A percentile compares a stretch with the other conserved stretches of the same genome.
Conservation (phyloP, 2,113 vertebrate genomes). For the Plestiodon gilberti region DNA sequence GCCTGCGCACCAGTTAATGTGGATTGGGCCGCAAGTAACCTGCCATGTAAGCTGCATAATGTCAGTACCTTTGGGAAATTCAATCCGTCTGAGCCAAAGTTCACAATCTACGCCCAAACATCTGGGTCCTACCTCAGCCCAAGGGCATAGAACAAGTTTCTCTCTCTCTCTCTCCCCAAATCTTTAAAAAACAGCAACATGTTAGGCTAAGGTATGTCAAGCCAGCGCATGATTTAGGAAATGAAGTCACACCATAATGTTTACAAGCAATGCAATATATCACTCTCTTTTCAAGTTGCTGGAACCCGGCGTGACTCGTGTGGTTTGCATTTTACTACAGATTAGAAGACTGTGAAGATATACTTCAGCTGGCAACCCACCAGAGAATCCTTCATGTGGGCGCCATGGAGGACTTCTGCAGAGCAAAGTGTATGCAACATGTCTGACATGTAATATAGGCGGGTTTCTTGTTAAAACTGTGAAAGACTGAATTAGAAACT, state of each 20-base stretch:
- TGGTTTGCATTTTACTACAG: not conserved
- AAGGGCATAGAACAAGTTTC: not conserved
- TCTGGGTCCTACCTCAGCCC: not conserved
- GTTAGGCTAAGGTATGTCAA: not conserved
- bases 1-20: no score
- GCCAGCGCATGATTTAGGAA: not conserved
- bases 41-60: not conserved
- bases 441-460: not conserved
- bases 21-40: no score
- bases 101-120: not conserved
- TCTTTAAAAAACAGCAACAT: not conserved
- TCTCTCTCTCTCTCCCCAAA: not conserved
- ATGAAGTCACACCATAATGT: not conserved
- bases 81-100: not conserved
- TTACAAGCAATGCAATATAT: conserved; percentile 12
- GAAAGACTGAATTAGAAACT: not conserved
- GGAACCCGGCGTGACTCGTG: not conserved
- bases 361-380: conserved; percentile 24
- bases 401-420: conserved; percentile 24
- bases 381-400: conserved; percentile 8
- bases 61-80: not conserved
- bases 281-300: not conserved
- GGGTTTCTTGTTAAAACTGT: not conserved
- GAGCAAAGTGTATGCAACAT: conserved; percentile 20
- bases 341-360: conserved; percentile 17